These are phyloP conservation scores for Diplodus puntazzo DNA, from an alignment of 2,797 vertebrate species.

Conservation along the genomic window DNA sequence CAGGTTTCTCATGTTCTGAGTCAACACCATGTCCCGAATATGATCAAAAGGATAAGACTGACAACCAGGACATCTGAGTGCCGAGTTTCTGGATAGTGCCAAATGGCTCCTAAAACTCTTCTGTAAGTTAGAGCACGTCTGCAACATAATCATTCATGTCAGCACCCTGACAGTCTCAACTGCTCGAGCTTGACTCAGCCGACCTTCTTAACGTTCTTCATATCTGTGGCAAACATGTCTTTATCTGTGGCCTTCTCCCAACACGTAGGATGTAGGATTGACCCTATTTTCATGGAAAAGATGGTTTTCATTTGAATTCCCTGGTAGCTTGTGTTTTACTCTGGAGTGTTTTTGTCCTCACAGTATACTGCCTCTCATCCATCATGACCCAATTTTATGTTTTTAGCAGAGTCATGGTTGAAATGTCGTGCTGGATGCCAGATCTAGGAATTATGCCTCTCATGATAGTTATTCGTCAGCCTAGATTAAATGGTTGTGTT, in stretches of 20 bases:
- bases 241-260: not conserved
- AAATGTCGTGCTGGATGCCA: not conserved
- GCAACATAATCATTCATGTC: not conserved
- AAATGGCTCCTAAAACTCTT: not conserved
- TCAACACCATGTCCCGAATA: not conserved
- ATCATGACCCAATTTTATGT: not conserved
- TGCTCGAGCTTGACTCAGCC: not conserved
- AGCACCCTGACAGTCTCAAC: not conserved
- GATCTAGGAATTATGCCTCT: not conserved
- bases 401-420: not conserved
- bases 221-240: not conserved
- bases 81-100: not conserved
- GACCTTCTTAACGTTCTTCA: not conserved
- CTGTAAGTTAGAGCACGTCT: not conserved
- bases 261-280: not conserved
- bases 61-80: too few species aligned
- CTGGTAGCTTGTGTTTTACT: not conserved
- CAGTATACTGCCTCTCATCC: not conserved
- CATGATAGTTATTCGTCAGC: not conserved
- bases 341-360: not conserved
- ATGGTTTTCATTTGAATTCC: not conserved
- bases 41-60: not conserved
- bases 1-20: not conserved
- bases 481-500: not conserved
- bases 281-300: not conserved